Conservation (phyloP, 2,113 vertebrate genomes). For the Ptilonorhynchus violaceus region DNA sequence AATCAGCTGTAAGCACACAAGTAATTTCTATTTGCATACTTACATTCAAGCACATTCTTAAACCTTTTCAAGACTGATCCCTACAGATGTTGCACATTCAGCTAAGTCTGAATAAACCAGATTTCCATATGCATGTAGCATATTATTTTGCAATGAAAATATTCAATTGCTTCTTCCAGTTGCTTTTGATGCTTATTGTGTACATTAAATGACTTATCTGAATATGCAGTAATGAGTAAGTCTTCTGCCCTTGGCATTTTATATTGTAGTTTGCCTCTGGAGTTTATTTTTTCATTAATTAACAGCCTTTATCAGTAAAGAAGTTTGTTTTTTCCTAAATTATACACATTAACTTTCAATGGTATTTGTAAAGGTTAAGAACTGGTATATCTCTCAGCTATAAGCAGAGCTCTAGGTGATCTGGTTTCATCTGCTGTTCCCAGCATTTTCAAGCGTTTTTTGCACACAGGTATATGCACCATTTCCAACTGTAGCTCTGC, state of each 20-base stretch:
- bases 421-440: neutral
- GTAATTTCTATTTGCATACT: slow-evolving; percentile 3
- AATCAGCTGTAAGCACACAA: neutral
- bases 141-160: slow-evolving; percentile 43
- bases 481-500: neutral
- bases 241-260: neutral
- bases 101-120: neutral
- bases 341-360: neutral
- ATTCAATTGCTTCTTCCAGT: neutral
- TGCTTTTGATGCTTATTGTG: slow-evolving; percentile 10
- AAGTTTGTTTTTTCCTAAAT: neutral
- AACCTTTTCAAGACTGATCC: neutral
- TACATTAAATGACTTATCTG: slow-evolving; percentile 26
- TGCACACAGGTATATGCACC: neutral
- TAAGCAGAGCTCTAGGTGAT: neutral
- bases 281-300: neutral
- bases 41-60: neutral
- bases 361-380: neutral
- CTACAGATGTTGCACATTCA: neutral
- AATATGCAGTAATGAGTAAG: neutral
- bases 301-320: neutral
- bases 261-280: neutral
- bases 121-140: neutral
- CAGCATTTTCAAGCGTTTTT: neutral
- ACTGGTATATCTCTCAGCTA: neutral